Evolutionary conservation across 2,888 invertebrate species (phyloP).

Genomic region (Galeruca laticollis): DNA sequence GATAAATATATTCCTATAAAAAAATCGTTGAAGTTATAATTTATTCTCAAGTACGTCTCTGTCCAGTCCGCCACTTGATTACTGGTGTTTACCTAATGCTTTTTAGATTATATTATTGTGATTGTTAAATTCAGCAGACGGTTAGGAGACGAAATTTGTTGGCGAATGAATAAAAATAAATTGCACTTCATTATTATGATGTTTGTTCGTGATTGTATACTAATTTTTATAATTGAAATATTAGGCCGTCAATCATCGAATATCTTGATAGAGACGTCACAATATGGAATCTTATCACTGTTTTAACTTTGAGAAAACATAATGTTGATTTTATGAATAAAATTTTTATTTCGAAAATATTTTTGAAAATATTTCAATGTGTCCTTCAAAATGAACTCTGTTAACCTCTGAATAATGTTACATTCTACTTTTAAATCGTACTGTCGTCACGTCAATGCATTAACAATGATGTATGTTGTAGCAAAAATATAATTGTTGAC

Average conservation of each 20-base stretch:
- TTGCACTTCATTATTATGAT: slow-evolving; percentile 4
- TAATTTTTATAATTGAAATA: slow-evolving; percentile 13
- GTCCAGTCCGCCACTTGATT: slow-evolving; percentile 22
- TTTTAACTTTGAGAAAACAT: too few relatives aligned
- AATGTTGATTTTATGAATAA: too few relatives aligned
- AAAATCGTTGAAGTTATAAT: too few relatives aligned
- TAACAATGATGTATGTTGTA: too few relatives aligned
- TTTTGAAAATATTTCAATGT: too few relatives aligned
- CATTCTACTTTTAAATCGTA: too few relatives aligned
- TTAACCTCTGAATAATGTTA: too few relatives aligned
- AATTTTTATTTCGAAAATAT: too few relatives aligned
- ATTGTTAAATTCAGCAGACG: slow-evolving; percentile 32
- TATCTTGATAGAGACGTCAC: neutral
- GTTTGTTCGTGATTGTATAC: slow-evolving; percentile 13
- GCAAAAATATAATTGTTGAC: too few relatives aligned
- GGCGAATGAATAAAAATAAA: slow-evolving; percentile 16
- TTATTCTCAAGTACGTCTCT: neutral
- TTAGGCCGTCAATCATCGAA: neutral
- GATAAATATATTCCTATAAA: too few relatives aligned
- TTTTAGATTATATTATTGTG: slow-evolving; percentile 38
- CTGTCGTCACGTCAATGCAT: too few relatives aligned
- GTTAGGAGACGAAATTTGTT: slow-evolving; percentile 32
- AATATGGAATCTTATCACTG: neutral
- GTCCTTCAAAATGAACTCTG: too few relatives aligned
- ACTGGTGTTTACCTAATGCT: slow-evolving; percentile 35